Conservation (phyloP, 2,888 invertebrate genomes). For the Tinea trinotella region DNA sequence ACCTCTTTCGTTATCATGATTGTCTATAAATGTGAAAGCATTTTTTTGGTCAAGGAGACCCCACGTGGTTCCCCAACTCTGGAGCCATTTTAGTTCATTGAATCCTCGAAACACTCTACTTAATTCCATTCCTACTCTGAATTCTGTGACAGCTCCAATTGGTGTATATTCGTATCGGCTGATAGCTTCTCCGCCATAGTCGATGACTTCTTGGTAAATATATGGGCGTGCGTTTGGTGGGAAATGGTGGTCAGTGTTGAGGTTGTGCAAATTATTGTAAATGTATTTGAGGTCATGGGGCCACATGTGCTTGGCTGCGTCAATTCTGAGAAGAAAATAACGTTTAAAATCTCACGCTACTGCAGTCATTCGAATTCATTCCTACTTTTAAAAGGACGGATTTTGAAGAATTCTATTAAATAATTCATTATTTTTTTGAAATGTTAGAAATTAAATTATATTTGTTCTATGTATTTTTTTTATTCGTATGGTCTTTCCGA, state of each 20-base stretch:
- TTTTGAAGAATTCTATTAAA: no score
- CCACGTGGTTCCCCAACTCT: slow-evolving; percentile 77
- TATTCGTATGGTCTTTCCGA: no score
- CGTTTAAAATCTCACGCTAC: background rate
- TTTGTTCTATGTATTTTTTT: no score
- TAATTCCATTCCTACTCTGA: slow-evolving; percentile 61
- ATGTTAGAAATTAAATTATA: no score
- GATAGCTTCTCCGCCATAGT: slow-evolving; percentile 70
- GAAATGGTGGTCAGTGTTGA: slow-evolving; percentile 77
- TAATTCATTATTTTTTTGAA: no score
- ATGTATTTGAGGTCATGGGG: slow-evolving; percentile 80
- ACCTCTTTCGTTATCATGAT: slow-evolving; percentile 87
- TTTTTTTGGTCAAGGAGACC: slow-evolving; percentile 65
- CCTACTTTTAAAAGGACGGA: no score
- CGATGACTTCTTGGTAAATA: slow-evolving; percentile 84
- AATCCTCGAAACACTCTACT: slow-evolving; percentile 48
- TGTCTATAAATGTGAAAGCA: slow-evolving; percentile 83
- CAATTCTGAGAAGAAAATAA: slow-evolving; percentile 62
- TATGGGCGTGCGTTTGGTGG: slow-evolving; percentile 74
- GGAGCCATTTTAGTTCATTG: slow-evolving; percentile 58
- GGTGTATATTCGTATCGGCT: slow-evolving; percentile 67
- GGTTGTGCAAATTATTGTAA: slow-evolving; percentile 72
- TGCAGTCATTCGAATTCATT: background rate
- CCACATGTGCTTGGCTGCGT: slow-evolving; percentile 86
- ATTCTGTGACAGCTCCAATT: slow-evolving; percentile 78